Percentiles rank a stretch among this genome's conserved stretches.
Conservation (phyloP, 2,888 invertebrate genomes). For the Tiliacea citrago region DNA sequence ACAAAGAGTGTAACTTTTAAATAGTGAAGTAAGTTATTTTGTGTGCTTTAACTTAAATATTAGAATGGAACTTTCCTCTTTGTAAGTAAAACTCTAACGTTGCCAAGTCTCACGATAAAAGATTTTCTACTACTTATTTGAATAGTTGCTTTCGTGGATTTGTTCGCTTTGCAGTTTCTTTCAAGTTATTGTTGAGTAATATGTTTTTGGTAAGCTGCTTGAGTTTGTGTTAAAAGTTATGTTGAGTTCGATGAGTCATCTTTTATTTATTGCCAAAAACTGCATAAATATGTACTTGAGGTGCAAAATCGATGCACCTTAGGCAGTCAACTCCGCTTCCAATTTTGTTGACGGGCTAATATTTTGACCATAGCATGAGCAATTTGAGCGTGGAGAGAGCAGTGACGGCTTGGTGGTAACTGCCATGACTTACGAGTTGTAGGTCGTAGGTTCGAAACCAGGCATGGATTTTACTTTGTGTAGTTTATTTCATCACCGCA, state of each 20-base stretch:
- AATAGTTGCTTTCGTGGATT: slow-evolving; percentile 48
- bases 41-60: slow-evolving; percentile 62
- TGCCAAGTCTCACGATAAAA: slow-evolving; percentile 61
- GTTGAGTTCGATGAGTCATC: not conserved
- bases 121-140: slow-evolving; percentile 54
- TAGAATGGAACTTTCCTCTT: slow-evolving; percentile 62
- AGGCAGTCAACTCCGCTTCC: not conserved
- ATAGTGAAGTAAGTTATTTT: slow-evolving; percentile 59
- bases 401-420: too few species aligned
- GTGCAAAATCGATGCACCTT: not conserved
- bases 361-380: too few species aligned
- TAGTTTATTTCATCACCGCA: too few species aligned
- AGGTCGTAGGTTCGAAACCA: too few species aligned
- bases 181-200: slow-evolving; percentile 16
- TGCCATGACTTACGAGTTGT: too few species aligned
- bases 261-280: slow-evolving; percentile 6
- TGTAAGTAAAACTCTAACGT: slow-evolving; percentile 46
- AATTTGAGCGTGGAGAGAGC: too few species aligned
- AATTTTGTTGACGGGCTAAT: not conserved
- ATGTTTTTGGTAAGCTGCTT: slow-evolving; percentile 13
- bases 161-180: slow-evolving; percentile 28
- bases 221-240: slow-evolving; percentile 9
- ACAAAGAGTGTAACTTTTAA: slow-evolving; percentile 40
- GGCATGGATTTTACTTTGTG: too few species aligned
- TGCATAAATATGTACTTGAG: not conserved